These are phyloP conservation scores for Ptiloglossa arizonensis DNA, from an alignment of 1,140 invertebrate species.

Conservation along the genomic window DNA sequence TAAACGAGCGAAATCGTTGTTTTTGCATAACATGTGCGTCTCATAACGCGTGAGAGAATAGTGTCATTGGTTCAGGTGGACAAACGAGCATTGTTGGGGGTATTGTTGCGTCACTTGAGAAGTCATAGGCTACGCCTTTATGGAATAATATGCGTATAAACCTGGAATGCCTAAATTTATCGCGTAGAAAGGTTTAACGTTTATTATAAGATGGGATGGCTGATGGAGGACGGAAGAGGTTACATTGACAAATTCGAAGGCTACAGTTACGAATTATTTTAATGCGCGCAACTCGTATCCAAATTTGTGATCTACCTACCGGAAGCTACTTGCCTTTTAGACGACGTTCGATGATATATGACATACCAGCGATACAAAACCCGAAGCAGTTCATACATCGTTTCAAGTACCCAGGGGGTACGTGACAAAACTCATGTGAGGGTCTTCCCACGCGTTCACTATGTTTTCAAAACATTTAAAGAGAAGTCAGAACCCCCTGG, in stretches of 20 bases:
- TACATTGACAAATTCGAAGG: too few relatives aligned
- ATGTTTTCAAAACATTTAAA: neutral
- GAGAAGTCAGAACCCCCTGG: neutral
- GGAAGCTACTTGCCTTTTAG: too few relatives aligned
- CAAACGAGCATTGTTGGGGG: slow-evolving; percentile 54
- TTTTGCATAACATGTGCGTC: slow-evolving; percentile 28
- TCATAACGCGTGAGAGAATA: slow-evolving; percentile 29
- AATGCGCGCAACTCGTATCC: too few relatives aligned
- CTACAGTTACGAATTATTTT: too few relatives aligned
- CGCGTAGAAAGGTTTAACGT: too few relatives aligned
- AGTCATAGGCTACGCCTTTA: slow-evolving; percentile 27
- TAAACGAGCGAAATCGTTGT: slow-evolving; percentile 26
- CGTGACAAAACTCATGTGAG: neutral
- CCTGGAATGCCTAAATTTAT: too few relatives aligned
- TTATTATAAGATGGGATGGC: too few relatives aligned
- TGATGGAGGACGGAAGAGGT: too few relatives aligned
- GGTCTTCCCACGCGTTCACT: neutral
- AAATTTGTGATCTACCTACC: too few relatives aligned
- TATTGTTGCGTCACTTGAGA: slow-evolving; percentile 19
- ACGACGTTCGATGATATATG: neutral
- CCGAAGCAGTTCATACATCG: neutral
- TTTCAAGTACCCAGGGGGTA: neutral
- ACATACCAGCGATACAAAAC: neutral
- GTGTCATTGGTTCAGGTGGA: slow-evolving; percentile 47
- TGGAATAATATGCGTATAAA: too few relatives aligned